These are phyloP conservation scores for Tetramorium simillimum DNA, from an alignment of 1,140 invertebrate species.

Conservation along the genomic window DNA sequence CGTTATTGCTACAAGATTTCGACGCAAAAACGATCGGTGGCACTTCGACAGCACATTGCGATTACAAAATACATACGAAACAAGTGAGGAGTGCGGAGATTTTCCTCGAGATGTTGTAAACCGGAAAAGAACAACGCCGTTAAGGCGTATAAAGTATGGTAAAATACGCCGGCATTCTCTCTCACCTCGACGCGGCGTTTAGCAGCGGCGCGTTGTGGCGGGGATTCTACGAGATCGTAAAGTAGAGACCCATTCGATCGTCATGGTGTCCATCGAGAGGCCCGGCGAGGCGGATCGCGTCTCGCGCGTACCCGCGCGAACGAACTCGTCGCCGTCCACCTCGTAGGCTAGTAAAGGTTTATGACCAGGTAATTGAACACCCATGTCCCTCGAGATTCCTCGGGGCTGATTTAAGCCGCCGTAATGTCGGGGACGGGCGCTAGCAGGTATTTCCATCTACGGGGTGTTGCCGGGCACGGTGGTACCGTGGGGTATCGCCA, in stretches of 20 bases:
- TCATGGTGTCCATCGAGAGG: conserved; percentile 66
- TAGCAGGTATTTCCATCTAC: conserved; percentile 74
- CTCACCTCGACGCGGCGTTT: conserved; percentile 66
- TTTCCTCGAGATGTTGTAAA: neutral
- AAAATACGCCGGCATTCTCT: conserved; percentile 64
- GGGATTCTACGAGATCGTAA: conserved; percentile 73
- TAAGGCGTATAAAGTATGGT: conserved; percentile 68
- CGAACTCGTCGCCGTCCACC: conserved; percentile 69
- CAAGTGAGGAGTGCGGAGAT: neutral
- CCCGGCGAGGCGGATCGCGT: conserved; percentile 63
- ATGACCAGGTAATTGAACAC: conserved; percentile 80
- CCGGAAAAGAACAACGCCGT: neutral
- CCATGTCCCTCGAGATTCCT: conserved; percentile 74
- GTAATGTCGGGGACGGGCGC: conserved; percentile 70
- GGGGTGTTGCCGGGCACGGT: conserved; percentile 50
- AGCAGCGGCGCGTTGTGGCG: conserved; percentile 53
- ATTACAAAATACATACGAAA: neutral
- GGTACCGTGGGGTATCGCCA: conserved; percentile 64
- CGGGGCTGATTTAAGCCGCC: conserved; percentile 77
- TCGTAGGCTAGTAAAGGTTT: conserved; percentile 77
- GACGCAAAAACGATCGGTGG: neutral
- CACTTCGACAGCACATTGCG: neutral
- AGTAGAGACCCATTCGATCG: conserved; percentile 70
- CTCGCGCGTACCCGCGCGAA: conserved; percentile 63
- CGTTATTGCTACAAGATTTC: neutral